Conservation (phyloP, 1,140 invertebrate species). For the Episyrphus balteatus region DNA sequence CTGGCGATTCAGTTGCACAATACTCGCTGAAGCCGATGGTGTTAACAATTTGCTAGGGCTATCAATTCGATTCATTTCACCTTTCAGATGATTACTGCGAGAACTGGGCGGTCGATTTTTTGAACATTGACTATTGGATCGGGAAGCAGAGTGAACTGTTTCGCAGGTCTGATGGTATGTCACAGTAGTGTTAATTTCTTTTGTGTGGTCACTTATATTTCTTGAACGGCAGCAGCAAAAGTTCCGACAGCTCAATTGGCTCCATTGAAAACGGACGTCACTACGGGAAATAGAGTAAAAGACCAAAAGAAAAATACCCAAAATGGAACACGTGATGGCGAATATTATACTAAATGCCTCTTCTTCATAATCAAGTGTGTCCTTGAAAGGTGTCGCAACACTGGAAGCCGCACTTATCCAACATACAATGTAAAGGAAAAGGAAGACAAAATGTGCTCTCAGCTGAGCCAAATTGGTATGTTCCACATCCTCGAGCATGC, state of each 20-base stretch:
- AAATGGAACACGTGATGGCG: conserved; percentile 52
- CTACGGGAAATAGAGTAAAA: conserved; percentile 76
- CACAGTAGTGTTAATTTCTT: conserved; percentile 29
- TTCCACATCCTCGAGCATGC: conserved; percentile 70
- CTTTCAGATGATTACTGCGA: neutral
- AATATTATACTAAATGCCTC: conserved; percentile 69
- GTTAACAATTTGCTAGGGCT: conserved; percentile 15
- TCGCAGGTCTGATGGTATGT: conserved; percentile 19
- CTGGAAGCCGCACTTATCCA: conserved; percentile 59
- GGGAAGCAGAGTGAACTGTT: conserved; percentile 41
- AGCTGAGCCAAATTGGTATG: conserved; percentile 70
- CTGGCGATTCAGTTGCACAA: conserved; percentile 32
- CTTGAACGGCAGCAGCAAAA: conserved; percentile 51
- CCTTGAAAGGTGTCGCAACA: conserved; percentile 2
- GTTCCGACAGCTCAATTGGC: conserved; percentile 32
- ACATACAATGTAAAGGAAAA: conserved; percentile 62
- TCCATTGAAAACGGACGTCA: conserved; percentile 68
- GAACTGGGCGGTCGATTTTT: conserved; percentile 23
- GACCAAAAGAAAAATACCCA: conserved; percentile 73
- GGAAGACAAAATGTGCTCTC: conserved; percentile 63
- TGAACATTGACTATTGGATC: conserved; percentile 51
- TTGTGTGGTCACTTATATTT: conserved; percentile 50
- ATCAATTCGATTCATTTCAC: conserved; percentile 4
- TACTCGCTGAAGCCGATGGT: conserved; percentile 19
- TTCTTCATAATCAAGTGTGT: conserved; percentile 45